A percentile compares a stretch with the other conserved stretches of the same genome.
Evolutionary conservation across 2,797 vertebrate genomes (phyloP).

Genomic region (Salarias fasciatus): DNA sequence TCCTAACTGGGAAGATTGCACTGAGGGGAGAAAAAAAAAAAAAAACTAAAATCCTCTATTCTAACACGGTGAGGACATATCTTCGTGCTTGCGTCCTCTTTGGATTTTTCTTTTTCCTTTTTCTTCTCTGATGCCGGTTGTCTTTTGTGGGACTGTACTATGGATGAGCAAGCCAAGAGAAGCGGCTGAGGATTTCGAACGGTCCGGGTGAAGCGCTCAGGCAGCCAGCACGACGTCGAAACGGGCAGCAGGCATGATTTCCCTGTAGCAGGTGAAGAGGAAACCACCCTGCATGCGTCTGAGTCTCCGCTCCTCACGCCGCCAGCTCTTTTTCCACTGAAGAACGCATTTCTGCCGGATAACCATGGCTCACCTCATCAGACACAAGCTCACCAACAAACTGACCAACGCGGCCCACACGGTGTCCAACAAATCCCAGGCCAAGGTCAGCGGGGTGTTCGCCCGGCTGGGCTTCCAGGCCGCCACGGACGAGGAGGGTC

Average conservation of each 20-base stretch:
- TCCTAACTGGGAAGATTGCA: slow-evolving; percentile 49
- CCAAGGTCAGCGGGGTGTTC: slow-evolving; percentile 95
- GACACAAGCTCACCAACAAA: slow-evolving; percentile 94
- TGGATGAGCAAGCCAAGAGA: slow-evolving; percentile 77
- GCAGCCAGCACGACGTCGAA: slow-evolving; percentile 34
- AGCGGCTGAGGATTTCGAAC: slow-evolving; percentile 71
- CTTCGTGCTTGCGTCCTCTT: background rate
- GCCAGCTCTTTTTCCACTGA: slow-evolving; percentile 11
- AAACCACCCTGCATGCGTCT: slow-evolving; percentile 32
- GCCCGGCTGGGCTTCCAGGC: slow-evolving; percentile 96
- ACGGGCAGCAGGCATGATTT: slow-evolving; percentile 74
- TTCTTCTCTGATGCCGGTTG: slow-evolving; percentile 24
- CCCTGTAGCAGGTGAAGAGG: slow-evolving; percentile 28
- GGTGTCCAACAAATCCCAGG: slow-evolving; percentile 93
- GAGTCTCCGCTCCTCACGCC: slow-evolving; percentile 16
- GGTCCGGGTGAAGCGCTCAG: slow-evolving; percentile 41
- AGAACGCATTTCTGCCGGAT: slow-evolving; percentile 21
- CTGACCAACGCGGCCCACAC: slow-evolving; percentile 91
- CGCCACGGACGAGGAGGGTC: slow-evolving; percentile 92
- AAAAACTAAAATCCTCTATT: slow-evolving; percentile 25
- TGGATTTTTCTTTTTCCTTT: slow-evolving; percentile 6
- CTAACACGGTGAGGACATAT: slow-evolving; percentile 40
- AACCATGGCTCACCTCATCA: slow-evolving; percentile 92
- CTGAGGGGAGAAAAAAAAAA: background rate
- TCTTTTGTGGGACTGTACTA: slow-evolving; percentile 73